Conservation (phyloP, 1,140 invertebrate species). For the Temnothorax longispinosus region DNA sequence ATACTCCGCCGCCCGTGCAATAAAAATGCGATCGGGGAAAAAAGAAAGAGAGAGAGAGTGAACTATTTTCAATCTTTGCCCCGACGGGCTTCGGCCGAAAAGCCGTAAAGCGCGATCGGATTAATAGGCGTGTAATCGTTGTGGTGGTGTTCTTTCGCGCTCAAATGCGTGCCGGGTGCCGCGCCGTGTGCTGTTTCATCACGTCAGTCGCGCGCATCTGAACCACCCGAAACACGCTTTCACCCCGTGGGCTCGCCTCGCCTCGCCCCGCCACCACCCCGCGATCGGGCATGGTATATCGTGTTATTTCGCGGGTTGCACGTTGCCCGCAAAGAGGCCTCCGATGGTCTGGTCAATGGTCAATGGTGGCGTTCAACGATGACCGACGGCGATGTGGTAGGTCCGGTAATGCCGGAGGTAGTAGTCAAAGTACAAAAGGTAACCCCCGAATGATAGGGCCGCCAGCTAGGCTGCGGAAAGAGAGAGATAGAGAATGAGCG, state of each 20-base stretch:
- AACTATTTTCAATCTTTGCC: slow-evolving; percentile 24
- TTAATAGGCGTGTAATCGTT: slow-evolving; percentile 46
- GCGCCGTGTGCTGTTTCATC: slow-evolving; percentile 23
- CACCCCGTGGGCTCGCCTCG: not conserved
- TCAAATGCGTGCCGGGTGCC: slow-evolving; percentile 1
- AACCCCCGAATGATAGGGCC: slow-evolving; percentile 70
- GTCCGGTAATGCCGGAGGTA: not conserved
- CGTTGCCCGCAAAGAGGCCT: slow-evolving; percentile 35
- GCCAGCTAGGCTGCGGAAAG: not conserved
- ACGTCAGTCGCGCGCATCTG: not conserved
- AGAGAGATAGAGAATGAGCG: slow-evolving; percentile 20
- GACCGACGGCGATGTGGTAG: not conserved
- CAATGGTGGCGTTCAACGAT: slow-evolving; percentile 19
- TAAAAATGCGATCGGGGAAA: not conserved
- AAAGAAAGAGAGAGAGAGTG: too few species aligned
- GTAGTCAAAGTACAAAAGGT: slow-evolving; percentile 67
- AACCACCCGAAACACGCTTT: slow-evolving; percentile 12
- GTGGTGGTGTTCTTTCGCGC: slow-evolving; percentile 40
- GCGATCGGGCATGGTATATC: slow-evolving; percentile 27
- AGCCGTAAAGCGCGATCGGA: slow-evolving; percentile 35
- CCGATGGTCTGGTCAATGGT: slow-evolving; percentile 29
- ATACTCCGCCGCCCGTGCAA: not conserved
- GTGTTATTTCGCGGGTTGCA: slow-evolving; percentile 55
- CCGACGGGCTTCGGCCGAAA: slow-evolving; percentile 13
- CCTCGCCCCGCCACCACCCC: not conserved